Conservation (phyloP, 2,888 invertebrate genomes). For the Microchrysa polita region DNA sequence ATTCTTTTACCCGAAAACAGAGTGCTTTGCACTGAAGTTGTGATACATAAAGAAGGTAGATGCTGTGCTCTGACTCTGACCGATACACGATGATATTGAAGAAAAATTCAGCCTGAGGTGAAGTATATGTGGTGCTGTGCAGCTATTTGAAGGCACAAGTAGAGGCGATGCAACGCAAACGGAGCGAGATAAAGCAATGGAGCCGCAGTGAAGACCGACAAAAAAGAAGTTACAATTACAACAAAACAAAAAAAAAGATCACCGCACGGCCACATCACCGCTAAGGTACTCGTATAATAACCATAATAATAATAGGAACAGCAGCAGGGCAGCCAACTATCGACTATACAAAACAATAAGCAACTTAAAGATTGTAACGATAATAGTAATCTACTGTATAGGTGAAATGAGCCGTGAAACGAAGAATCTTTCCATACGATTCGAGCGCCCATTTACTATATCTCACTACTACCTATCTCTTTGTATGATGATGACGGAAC, state of each 20-base stretch:
- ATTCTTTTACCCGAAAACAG: conserved; percentile 15
- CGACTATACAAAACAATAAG: conserved; percentile 27
- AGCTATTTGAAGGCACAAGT: no score
- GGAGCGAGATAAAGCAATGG: not conserved
- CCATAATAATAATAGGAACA: conserved; percentile 32
- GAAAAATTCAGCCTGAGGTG: not conserved
- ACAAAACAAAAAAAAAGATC: conserved; percentile 1
- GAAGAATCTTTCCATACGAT: conserved; percentile 42
- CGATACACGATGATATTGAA: not conserved
- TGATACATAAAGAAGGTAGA: not conserved
- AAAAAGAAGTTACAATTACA: not conserved
- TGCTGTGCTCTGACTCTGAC: not conserved
- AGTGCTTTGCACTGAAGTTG: no score
- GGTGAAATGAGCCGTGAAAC: conserved; percentile 50
- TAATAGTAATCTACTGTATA: conserved; percentile 30
- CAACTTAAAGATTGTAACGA: conserved; percentile 17
- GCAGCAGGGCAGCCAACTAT: conserved; percentile 26
- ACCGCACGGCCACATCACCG: no score
- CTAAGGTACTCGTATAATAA: conserved; percentile 12
- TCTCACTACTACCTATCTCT: no score
- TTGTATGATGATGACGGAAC: conserved; percentile 4
- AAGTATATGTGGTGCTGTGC: conserved; percentile 17
- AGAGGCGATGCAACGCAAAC: no score
- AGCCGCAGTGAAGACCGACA: not conserved
- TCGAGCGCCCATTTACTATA: not conserved